Base-by-base conservation (phyloP, 2,888 invertebrate species). In the Thalpophila matura region DNA sequence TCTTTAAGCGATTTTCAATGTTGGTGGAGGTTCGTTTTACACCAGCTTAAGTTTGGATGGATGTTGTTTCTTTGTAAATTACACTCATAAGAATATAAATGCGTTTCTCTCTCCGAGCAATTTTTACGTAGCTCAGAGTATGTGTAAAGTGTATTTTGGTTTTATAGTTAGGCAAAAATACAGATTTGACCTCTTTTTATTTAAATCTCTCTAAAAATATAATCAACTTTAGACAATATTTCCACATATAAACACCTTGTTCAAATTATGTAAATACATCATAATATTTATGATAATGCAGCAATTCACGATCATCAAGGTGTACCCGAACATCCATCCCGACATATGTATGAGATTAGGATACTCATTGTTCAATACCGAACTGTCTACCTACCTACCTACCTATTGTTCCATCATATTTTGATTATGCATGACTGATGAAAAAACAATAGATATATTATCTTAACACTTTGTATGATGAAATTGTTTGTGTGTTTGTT, bases 371-470 rank as follows among this genome's bases (percentile, higher is more conserved):
- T 79, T 74, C 61, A 45, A 70, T 58, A 64, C 49, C 35, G 6
- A 50, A 31, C 16, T 51, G 70, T 57, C n/a, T n/a, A n/a, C n/a
- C n/a, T n/a, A n/a, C n/a, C n/a, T n/a, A n/a, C n/a, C n/a, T n/a
- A n/a, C n/a, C n/a, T n/a, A 80, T 79, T 79, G 80, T 80, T 71
- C 53, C 51, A 62, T 59, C 53, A 64, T 65, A 69, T 65, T 72
- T 61, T 64, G 62, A 77, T 78, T 68, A 80, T 78, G 78, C 73
- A 78, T 80, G 75, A 75, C 63, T 55, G 58, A 63, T 73, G 53
- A 64, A 64, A 55, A 72, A 60, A 78, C 79, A 80, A 79, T 78
- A 54, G 70, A 43, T 27, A 43, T 27, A 56, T 60, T 50, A 63
- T 74, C 38, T 66, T 42, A 54, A 35, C 64, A 63, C 60, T 65